Conservation (phyloP, 2,888 invertebrate species). For the Drosophila tripunctata region DNA sequence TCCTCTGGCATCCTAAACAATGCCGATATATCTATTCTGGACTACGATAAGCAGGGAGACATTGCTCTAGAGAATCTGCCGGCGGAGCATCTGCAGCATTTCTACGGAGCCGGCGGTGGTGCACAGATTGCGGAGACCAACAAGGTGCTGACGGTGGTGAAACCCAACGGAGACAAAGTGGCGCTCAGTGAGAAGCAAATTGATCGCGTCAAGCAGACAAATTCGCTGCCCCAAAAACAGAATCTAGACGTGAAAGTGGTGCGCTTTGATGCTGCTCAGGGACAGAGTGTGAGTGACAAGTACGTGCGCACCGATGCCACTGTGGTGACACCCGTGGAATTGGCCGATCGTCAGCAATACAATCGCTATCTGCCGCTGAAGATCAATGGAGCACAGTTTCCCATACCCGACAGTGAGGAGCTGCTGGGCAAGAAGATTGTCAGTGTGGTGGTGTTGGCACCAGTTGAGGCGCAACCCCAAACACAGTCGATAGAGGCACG, state of each 20-base stretch:
- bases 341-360: constrained; percentile 90
- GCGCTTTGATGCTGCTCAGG: constrained; percentile 90
- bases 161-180: constrained; percentile 87
- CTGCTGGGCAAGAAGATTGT: constrained; percentile 91
- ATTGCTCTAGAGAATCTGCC: constrained; percentile 92
- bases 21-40: constrained; percentile 93
- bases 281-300: constrained; percentile 89
- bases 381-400: constrained; percentile 93
- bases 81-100: constrained; percentile 93
- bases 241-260: constrained; percentile 94
- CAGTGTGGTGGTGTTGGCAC: constrained; percentile 93
- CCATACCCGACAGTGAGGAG: constrained; percentile 91
- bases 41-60: constrained; percentile 95
- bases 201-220: constrained; percentile 84
- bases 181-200: constrained; percentile 85
- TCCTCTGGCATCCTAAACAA: constrained; percentile 94
- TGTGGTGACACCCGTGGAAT: constrained; percentile 89
- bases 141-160: constrained; percentile 88
- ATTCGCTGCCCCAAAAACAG: constrained; percentile 85
- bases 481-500: constrained; percentile 83
- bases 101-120: constrained; percentile 92
- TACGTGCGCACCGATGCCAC: constrained; percentile 90
- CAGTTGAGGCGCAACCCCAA: constrained; percentile 88
- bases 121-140: constrained; percentile 90
- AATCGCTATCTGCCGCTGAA: constrained; percentile 93